Percentiles rank a stretch among this genome's conserved stretches.
Conservation (phyloP, 23 tunicate genomes). For the Ciona savignyi region DNA sequence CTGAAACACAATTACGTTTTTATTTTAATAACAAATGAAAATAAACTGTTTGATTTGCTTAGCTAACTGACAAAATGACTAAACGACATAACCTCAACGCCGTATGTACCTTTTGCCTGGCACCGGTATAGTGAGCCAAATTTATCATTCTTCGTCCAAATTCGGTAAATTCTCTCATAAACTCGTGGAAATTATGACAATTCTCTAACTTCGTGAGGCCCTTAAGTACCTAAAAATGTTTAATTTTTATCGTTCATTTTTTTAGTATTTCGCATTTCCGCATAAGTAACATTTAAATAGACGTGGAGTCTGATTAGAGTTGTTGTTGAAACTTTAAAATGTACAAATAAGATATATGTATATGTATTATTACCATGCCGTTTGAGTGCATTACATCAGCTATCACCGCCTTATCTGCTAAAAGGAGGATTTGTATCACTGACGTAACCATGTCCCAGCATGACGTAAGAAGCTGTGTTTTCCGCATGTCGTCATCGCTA, state of each 20-base stretch:
- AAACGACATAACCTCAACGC: too few species aligned
- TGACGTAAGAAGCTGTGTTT: constrained; percentile 15
- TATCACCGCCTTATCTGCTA: constrained; percentile 2
- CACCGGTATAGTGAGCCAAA: constrained; percentile 18
- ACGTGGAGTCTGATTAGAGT: too few species aligned
- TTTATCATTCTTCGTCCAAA: constrained; percentile 13
- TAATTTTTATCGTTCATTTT: too few species aligned
- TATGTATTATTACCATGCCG: neutral
- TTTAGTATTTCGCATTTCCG: too few species aligned
- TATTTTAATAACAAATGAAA: too few species aligned
- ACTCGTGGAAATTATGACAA: constrained; percentile 13
- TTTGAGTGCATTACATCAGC: constrained; percentile 7
- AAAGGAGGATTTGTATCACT: neutral
- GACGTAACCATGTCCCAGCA: constrained; percentile 5
- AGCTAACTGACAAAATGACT: too few species aligned
- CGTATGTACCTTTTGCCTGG: constrained; percentile 12
- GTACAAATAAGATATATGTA: too few species aligned
- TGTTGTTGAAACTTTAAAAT: too few species aligned
- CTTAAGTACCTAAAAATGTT: neutral
- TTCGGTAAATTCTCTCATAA: constrained; percentile 8
- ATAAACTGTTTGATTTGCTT: too few species aligned
- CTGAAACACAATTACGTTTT: neutral
- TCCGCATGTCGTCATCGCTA: neutral
- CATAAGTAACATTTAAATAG: too few species aligned
- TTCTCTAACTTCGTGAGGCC: neutral